phyloP scores from a whole-genome alignment of 2,888 invertebrate genomes.

The Encarsia formosa region DNA sequence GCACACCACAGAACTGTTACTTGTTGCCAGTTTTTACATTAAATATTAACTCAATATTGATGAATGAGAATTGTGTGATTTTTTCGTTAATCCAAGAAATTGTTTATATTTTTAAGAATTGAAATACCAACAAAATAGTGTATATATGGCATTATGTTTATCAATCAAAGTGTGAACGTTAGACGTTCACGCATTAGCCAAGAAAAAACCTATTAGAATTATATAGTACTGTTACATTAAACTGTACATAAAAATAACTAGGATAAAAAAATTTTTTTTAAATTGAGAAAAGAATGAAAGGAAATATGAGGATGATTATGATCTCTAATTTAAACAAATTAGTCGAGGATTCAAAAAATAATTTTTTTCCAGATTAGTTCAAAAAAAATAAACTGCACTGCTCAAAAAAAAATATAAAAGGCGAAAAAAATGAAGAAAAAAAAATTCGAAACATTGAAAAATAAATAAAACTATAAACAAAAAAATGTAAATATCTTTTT shows the following conservation, averaged over 20 bases:
- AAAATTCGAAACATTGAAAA: too few relatives aligned
- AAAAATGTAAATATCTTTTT: too few relatives aligned
- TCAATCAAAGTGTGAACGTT: conserved; percentile 15
- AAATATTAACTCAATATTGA: conserved; percentile 32
- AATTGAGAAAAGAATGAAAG: not conserved
- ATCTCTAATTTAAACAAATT: conserved; percentile 20
- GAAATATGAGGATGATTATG: conserved; percentile 11
- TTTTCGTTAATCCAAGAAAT: conserved; percentile 48
- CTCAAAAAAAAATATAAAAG: too few relatives aligned
- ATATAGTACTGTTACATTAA: conserved; percentile 23
- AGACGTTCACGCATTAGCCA: conserved; percentile 18
- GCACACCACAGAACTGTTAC: conserved; percentile 46
- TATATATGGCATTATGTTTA: conserved; percentile 37
- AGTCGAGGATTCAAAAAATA: conserved; percentile 15
- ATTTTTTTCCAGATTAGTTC: conserved; percentile 14
- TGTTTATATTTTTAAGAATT: conserved; percentile 45
- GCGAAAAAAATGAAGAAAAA: too few relatives aligned
- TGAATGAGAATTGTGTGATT: conserved; percentile 41
- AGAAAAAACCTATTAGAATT: conserved; percentile 26
- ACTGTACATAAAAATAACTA: conserved; percentile 26
- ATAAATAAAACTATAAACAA: too few relatives aligned
- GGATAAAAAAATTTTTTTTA: conserved; percentile 3
- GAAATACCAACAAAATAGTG: conserved; percentile 38
- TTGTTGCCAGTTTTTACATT: conserved; percentile 49
- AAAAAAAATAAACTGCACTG: too few relatives aligned